Evolutionary conservation across 2,797 vertebrate genomes (phyloP).

Genomic region (Galagoides demidoff): DNA sequence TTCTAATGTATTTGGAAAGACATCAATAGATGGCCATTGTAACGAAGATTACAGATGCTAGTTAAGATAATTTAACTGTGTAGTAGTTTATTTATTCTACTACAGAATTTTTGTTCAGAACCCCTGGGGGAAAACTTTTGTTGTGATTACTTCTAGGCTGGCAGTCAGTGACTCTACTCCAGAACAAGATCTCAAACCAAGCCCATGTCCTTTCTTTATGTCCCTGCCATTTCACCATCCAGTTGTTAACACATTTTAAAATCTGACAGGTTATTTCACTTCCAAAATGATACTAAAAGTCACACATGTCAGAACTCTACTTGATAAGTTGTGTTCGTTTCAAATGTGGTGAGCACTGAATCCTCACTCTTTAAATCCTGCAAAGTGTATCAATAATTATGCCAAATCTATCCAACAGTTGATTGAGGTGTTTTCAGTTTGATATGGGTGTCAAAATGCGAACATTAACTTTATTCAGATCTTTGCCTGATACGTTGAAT

Average conservation of each 20-base stretch:
- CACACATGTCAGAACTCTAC: slow-evolving; percentile 78
- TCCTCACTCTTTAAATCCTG: slow-evolving; percentile 78
- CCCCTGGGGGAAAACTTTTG: slow-evolving; percentile 66
- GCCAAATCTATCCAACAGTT: slow-evolving; percentile 83
- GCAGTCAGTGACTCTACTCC: slow-evolving; percentile 60
- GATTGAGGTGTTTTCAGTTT: slow-evolving; percentile 82
- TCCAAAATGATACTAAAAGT: slow-evolving; percentile 80
- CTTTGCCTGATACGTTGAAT: slow-evolving; percentile 74
- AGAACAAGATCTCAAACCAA: slow-evolving; percentile 62
- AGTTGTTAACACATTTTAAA: slow-evolving; percentile 81
- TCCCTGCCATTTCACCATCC: slow-evolving; percentile 73
- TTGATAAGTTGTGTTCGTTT: slow-evolving; percentile 78
- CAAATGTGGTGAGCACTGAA: slow-evolving; percentile 76
- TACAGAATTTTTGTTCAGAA: slow-evolving; percentile 73
- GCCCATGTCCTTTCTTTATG: slow-evolving; percentile 64
- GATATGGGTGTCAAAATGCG: slow-evolving; percentile 77
- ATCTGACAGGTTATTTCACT: slow-evolving; percentile 68
- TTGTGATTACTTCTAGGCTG: slow-evolving; percentile 65
- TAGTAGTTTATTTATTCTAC: slow-evolving; percentile 74
- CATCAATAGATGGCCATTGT: slow-evolving; percentile 67
- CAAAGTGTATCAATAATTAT: slow-evolving; percentile 83
- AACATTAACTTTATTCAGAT: slow-evolving; percentile 78
- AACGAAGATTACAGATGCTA: slow-evolving; percentile 67
- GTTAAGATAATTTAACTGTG: slow-evolving; percentile 61
- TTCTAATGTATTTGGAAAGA: slow-evolving; percentile 74